These are phyloP conservation scores for Tribolium madens DNA, from an alignment of 1,140 invertebrate species.

Conservation along the genomic window DNA sequence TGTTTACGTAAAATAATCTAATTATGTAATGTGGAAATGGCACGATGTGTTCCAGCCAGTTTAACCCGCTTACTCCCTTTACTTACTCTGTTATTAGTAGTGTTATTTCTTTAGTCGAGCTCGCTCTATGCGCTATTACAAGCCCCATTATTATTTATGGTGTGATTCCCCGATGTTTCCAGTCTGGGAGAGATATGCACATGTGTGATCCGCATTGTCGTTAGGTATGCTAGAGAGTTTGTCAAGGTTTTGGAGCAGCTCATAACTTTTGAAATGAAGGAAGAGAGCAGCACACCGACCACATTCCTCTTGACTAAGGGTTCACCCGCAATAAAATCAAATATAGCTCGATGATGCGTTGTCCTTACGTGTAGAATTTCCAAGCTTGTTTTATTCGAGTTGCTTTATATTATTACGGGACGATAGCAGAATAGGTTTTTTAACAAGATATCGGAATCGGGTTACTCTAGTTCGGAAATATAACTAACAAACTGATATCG, in stretches of 20 bases:
- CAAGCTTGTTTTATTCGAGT: background rate
- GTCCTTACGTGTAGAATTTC: conserved; percentile 3
- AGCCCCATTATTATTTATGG: conserved; percentile 12
- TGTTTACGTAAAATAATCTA: background rate
- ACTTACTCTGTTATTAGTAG: conserved; percentile 20
- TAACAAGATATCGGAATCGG: background rate
- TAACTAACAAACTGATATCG: background rate
- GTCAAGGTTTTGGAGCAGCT: background rate
- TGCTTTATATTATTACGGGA: background rate
- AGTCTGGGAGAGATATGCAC: background rate
- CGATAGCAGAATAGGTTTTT: background rate
- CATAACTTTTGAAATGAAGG: conserved; percentile 7
- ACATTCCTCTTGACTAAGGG: conserved; percentile 9
- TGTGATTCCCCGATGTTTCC: conserved; percentile 3
- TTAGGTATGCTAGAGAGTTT: background rate
- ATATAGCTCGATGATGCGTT: conserved; percentile 26
- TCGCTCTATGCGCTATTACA: background rate
- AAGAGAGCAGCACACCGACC: background rate
- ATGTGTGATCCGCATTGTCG: background rate
- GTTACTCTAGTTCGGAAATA: background rate
- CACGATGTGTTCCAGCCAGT: background rate
- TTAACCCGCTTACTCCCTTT: background rate
- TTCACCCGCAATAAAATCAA: conserved; percentile 17
- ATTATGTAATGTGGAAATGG: conserved; percentile 9
- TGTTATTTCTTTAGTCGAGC: conserved; percentile 8